phyloP scores from a whole-genome alignment of 2,113 vertebrate species.

The Thunnus thynnus region DNA sequence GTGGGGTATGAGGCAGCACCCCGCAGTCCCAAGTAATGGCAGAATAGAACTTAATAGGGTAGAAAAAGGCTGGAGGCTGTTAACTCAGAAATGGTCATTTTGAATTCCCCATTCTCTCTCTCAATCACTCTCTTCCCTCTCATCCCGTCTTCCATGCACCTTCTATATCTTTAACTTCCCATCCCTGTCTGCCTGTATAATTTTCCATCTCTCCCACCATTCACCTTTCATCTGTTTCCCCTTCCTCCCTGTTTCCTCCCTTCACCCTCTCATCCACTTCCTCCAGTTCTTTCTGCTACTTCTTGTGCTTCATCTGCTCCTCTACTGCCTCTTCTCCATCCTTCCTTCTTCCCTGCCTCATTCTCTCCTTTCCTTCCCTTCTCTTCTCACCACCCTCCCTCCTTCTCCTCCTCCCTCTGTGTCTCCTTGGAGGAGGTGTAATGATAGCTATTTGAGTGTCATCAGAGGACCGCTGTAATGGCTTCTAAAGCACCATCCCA shows the following conservation, averaged over 20 bases:
- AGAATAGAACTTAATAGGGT: constrained; percentile 88
- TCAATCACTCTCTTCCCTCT: constrained; percentile 55
- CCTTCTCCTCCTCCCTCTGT: constrained; percentile 57
- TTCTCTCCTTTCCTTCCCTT: constrained; percentile 12
- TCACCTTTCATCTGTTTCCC: constrained; percentile 41
- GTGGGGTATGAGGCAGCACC: constrained; percentile 77
- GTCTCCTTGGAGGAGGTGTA: constrained; percentile 86
- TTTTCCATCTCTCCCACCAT: constrained; percentile 61
- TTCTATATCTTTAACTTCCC: constrained; percentile 64
- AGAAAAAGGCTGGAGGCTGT: constrained; percentile 88
- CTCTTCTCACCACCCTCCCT: constrained; percentile 6
- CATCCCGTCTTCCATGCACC: constrained; percentile 57
- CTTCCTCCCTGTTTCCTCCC: constrained; percentile 16
- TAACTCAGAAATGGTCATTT: constrained; percentile 88
- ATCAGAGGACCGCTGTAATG: constrained; percentile 87
- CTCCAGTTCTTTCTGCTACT: constrained; percentile 1
- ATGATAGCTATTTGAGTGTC: constrained; percentile 90
- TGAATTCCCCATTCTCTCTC: constrained; percentile 80
- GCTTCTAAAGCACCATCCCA: constrained; percentile 87
- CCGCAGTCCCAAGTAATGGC: constrained; percentile 84
- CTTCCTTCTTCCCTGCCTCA: constrained; percentile 32
- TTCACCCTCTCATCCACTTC: constrained; percentile 8
- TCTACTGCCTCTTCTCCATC: constrained; percentile 4
- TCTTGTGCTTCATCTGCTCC: constrained; percentile 28
- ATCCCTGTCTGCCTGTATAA: constrained; percentile 62